Conservation (phyloP, 2,888 invertebrate species). For the Synergus gifuensis region DNA sequence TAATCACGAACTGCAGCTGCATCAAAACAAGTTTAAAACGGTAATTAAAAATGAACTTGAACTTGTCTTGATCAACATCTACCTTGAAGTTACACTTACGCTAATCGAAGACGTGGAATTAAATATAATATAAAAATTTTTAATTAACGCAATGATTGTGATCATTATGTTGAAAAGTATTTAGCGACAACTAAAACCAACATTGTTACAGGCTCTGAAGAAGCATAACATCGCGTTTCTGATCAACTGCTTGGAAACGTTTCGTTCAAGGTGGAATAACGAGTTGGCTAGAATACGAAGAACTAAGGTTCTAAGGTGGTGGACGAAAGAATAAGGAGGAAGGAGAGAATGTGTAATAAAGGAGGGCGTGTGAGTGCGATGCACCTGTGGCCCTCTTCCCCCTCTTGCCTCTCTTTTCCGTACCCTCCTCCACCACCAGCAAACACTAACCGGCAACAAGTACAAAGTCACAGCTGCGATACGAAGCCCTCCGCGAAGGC, state of each 20-base stretch:
- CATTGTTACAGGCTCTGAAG: not conserved
- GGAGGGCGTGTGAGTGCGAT: conserved; percentile 68
- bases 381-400: conserved; percentile 70
- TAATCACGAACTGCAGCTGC: not conserved
- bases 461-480: conserved; percentile 47
- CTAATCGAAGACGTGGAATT: not conserved
- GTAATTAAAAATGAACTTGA: conserved; percentile 11
- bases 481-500: conserved; percentile 27
- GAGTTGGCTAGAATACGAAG: conserved; percentile 24
- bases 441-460: conserved; percentile 17
- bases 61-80: conserved; percentile 10
- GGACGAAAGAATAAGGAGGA: conserved; percentile 48
- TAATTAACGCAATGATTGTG: not conserved
- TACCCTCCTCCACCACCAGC: conserved; percentile 45
- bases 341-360: conserved; percentile 58
- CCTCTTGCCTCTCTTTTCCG: conserved; percentile 62
- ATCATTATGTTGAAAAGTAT: not conserved
- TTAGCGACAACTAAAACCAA: not conserved
- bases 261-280: not conserved
- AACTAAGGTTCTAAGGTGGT: conserved; percentile 48
- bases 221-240: not conserved
- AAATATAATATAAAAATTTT: not conserved
- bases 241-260: conserved; percentile 1
- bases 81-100: not conserved
- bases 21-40: not conserved